These are phyloP conservation scores for Zaprionus obscuricornis DNA, from an alignment of 2,888 invertebrate species.

Conservation along the genomic window DNA sequence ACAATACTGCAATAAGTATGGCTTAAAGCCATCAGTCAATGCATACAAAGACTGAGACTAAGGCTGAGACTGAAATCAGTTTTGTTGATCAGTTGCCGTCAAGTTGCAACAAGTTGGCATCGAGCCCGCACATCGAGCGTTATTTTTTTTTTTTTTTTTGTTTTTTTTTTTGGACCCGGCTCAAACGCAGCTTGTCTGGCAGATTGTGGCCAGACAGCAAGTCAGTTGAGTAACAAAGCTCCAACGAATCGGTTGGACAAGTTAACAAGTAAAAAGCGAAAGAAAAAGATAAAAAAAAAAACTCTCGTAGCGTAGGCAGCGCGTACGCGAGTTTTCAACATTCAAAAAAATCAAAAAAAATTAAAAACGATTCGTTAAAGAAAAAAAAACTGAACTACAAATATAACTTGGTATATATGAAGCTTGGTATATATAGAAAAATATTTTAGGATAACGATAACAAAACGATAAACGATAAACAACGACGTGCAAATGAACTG, in stretches of 20 bases:
- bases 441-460: no score
- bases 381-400: not conserved
- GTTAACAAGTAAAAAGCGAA: no score
- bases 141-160: no score
- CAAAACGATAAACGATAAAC: not conserved
- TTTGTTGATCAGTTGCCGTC: constrained; percentile 15
- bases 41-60: no score
- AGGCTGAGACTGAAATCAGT: no score
- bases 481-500: not conserved
- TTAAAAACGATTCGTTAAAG: not conserved
- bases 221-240: constrained; percentile 63
- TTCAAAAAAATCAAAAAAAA: not conserved
- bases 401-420: constrained; percentile 1
- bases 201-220: constrained; percentile 4
- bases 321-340: constrained; percentile 32
- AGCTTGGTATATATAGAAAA: no score
- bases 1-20: no score
- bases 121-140: constrained; percentile 28
- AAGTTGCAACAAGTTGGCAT: constrained; percentile 50
- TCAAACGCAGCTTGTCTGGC: constrained; percentile 32
- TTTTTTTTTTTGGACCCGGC: constrained; percentile 8
- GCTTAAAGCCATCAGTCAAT: no score
- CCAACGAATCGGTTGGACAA: constrained; percentile 58
- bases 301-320: constrained; percentile 22
- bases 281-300: constrained; percentile 4